Percentiles rank a stretch among this genome's conserved stretches.
Evolutionary conservation across 2,888 invertebrate genomes (phyloP).

Genomic region (Synergus umbraculus): DNA sequence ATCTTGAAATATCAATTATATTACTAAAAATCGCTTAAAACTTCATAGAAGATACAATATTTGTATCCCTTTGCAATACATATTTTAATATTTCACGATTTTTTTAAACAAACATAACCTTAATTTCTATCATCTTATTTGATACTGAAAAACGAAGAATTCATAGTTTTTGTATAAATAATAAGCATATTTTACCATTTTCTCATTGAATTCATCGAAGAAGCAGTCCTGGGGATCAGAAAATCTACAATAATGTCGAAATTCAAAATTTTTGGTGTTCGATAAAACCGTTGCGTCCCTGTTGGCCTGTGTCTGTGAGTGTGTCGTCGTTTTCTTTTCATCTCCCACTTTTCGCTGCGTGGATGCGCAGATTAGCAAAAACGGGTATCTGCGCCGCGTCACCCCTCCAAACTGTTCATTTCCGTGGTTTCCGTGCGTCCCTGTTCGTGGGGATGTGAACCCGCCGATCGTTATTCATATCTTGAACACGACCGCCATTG

Average conservation of each 20-base stretch:
- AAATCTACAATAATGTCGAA: not conserved
- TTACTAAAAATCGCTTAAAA: not conserved
- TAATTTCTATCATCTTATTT: not conserved
- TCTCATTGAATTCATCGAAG: not conserved
- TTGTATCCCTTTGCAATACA: not conserved
- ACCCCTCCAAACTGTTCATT: conserved; percentile 60
- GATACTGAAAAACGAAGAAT: not conserved
- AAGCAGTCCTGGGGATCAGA: not conserved
- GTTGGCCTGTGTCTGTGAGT: not conserved
- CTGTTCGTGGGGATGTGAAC: conserved; percentile 62
- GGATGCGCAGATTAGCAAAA: conserved; percentile 64
- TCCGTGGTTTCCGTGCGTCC: conserved; percentile 63
- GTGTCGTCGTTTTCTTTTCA: not conserved
- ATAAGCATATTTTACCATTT: not conserved
- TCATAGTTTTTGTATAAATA: not conserved
- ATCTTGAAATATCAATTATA: not conserved
- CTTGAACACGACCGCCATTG: conserved; percentile 68
- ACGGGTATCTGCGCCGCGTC: conserved; percentile 72
- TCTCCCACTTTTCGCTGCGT: conserved; percentile 37
- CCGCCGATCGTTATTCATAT: conserved; percentile 68
- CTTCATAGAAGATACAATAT: not conserved
- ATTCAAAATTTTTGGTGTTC: not conserved
- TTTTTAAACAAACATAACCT: not conserved
- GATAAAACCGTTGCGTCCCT: conserved; percentile 46
- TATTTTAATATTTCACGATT: not conserved